phyloP scores from a whole-genome alignment of 2,113 vertebrate genomes.

The Naja naja region DNA sequence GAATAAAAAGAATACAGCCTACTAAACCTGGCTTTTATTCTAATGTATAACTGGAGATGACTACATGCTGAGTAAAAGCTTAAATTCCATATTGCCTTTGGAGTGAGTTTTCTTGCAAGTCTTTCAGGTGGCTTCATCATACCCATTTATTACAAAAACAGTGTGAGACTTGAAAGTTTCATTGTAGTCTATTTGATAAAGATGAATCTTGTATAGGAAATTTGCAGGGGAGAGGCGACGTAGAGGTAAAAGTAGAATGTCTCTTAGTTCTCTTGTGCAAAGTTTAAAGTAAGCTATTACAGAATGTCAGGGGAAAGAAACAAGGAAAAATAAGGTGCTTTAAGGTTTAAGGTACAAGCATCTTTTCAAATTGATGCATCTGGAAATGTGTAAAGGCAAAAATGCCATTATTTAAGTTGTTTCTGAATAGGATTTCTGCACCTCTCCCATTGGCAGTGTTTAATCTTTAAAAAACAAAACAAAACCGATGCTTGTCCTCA shows the following conservation, averaged over 20 bases:
- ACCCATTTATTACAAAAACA: constrained; percentile 49
- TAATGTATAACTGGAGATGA: constrained; percentile 21
- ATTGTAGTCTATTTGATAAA: constrained; percentile 34
- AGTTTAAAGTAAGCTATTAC: constrained; percentile 42
- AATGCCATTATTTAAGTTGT: constrained; percentile 26
- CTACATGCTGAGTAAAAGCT: constrained; percentile 36
- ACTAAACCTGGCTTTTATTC: constrained; percentile 16
- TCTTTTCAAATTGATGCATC: constrained; percentile 38
- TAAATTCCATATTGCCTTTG: constrained; percentile 40
- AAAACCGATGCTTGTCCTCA: constrained; percentile 27
- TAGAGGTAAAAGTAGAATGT: background rate
- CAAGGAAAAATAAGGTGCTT: constrained; percentile 30
- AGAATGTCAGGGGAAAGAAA: constrained; percentile 54
- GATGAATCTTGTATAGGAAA: constrained; percentile 27
- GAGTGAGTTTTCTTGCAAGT: constrained; percentile 26
- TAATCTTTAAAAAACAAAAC: constrained; percentile 17
- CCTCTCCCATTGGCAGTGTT: background rate
- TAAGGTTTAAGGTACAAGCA: constrained; percentile 33
- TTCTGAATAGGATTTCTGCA: constrained; percentile 40
- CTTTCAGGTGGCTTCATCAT: constrained; percentile 39
- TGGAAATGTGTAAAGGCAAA: constrained; percentile 1
- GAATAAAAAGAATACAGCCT: background rate
- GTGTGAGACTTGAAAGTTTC: constrained; percentile 31
- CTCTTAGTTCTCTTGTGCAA: constrained; percentile 40
- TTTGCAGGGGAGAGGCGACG: background rate